Evolutionary conservation across 2,113 vertebrate species (phyloP), one percentile per base, ranked within the genome.

Genomic region (Lamprotornis superbus): DNA sequence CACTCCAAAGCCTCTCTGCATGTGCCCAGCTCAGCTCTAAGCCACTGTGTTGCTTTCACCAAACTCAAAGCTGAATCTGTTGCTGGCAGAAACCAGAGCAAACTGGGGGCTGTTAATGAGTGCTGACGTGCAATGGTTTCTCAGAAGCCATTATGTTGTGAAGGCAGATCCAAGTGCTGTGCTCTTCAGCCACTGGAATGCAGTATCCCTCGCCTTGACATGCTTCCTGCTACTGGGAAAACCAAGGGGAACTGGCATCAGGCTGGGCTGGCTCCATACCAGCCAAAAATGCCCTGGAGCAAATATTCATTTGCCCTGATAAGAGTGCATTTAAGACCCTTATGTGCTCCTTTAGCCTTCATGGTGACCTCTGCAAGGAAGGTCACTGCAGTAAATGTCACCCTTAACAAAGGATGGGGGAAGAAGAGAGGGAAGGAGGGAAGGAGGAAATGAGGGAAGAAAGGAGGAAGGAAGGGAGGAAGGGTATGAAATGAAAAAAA

Each of bases 101-200:
- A 39, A 57, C 49, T 44, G 46, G 50, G 52, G 33, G 37, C 61
- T 76, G 53, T 35, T 64, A 64, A 83, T 64, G 60, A 75, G 44
- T 2, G 31, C 85, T 75, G 85, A 82, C 40, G 33, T 15, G 52
- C 42, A 55, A 39, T 12, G 57, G 69, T 63, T 93, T 93, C 56
- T 91, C 39, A 76, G 70, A 46, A 90, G 31, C 37, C 42, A 69
- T 85, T 35, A 47, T 1, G 1, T 2, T 85, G 70, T 16, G 53
- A 75, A 60, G 87, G 85, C 61, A 87, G 61, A 87, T 75, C 30
- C 74, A 75, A 71, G 35, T 12, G 2, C 53, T 60, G 76, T 0
- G 6, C 70, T 84, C 61, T 59, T 68, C 49, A 85, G 81, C 52
- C 20, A 1, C 84, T 63, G 92, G 92, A 95, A 97, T 75, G 87